Evolutionary conservation across 2,113 vertebrate species (phyloP).

Genomic region (Thermophis baileyi): DNA sequence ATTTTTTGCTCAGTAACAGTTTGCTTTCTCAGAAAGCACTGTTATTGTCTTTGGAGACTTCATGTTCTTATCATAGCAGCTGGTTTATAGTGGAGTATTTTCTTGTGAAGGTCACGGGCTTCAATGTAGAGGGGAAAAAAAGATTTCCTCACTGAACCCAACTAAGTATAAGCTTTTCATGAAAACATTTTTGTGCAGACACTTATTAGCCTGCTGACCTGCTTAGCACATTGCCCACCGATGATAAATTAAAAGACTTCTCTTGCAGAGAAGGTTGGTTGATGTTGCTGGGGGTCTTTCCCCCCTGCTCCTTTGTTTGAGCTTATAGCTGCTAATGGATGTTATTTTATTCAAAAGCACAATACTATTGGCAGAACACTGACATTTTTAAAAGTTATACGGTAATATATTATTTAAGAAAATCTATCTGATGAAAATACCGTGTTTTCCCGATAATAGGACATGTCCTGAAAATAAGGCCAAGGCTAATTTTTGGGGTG

Average conservation of each 20-base stretch:
- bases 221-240: background rate
- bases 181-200: slow-evolving; percentile 41
- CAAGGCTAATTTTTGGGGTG: too few species aligned
- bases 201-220: slow-evolving; percentile 45
- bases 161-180: slow-evolving; percentile 33
- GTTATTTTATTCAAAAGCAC: background rate
- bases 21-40: slow-evolving; percentile 63
- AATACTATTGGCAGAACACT: background rate
- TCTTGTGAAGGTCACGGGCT: slow-evolving; percentile 63
- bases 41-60: slow-evolving; percentile 57
- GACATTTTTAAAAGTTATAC: background rate
- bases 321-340: background rate
- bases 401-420: background rate
- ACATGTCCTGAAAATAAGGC: too few species aligned
- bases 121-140: slow-evolving; percentile 36
- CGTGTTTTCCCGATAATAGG: too few species aligned
- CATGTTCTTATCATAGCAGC: slow-evolving; percentile 61
- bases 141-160: slow-evolving; percentile 43
- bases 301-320: slow-evolving; percentile 6
- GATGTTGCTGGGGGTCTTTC: background rate
- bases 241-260: slow-evolving; percentile 1
- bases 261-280: background rate
- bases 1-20: slow-evolving; percentile 65
- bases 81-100: slow-evolving; percentile 45
- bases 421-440: background rate